Evolutionary conservation across 2,888 invertebrate species (phyloP).

Genomic region (Leuctra nigra): DNA sequence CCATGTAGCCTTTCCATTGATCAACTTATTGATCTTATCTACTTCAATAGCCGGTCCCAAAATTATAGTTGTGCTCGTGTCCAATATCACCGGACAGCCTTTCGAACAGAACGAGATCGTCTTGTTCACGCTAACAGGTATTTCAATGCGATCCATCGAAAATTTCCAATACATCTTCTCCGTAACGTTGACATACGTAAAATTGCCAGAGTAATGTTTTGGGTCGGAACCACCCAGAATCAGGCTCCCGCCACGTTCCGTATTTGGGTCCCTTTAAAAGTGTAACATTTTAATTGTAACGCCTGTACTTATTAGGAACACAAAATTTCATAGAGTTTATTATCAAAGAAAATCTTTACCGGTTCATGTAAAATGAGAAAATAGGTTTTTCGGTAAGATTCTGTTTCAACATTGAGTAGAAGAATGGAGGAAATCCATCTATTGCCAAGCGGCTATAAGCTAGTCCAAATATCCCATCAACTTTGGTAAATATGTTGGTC

Average conservation of each 20-base stretch:
- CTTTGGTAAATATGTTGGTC: conserved; percentile 56
- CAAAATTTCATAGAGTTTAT: conserved; percentile 8
- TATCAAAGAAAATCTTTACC: conserved; percentile 40
- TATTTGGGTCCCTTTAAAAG: conserved; percentile 47
- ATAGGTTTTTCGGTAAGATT: conserved; percentile 44
- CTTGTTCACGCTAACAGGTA: neutral
- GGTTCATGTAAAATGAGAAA: conserved; percentile 64
- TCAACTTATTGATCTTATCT: conserved; percentile 38
- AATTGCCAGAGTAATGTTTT: conserved; percentile 52
- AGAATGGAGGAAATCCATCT: conserved; percentile 53
- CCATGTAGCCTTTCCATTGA: conserved; percentile 36
- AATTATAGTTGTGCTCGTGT: conserved; percentile 42
- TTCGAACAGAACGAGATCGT: conserved; percentile 34
- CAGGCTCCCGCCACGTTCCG: conserved; percentile 48
- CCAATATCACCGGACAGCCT: conserved; percentile 40
- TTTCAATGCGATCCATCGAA: conserved; percentile 48
- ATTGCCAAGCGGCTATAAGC: conserved; percentile 49
- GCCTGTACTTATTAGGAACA: neutral
- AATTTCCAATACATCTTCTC: conserved; percentile 61
- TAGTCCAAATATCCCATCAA: conserved; percentile 66
- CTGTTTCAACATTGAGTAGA: conserved; percentile 56
- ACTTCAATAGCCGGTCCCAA: conserved; percentile 40
- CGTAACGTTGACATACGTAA: conserved; percentile 55
- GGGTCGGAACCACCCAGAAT: conserved; percentile 58
- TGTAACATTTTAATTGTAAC: neutral